Evolutionary conservation across 37 sponge, comb jelly and placozoan species (phyloP).

Genomic region (Petrosia ficiformis): DNA sequence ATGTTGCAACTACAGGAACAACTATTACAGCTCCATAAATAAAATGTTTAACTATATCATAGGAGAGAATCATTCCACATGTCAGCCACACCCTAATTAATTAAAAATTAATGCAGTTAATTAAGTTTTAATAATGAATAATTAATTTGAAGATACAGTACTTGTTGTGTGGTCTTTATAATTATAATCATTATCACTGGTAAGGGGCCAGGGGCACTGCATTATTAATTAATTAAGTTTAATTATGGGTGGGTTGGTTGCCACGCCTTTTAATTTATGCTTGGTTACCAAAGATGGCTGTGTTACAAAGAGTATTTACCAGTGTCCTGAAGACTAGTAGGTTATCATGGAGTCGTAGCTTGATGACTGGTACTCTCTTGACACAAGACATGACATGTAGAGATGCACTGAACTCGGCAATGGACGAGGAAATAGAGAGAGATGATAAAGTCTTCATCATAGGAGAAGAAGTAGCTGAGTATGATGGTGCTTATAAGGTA

Average conservation of each 20-base stretch:
- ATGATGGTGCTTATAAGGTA: constrained; percentile 94
- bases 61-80: neutral
- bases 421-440: constrained; percentile 89
- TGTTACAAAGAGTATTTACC: neutral
- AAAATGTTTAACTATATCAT: no score
- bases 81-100: neutral
- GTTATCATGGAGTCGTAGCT: neutral
- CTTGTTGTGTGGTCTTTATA: no score
- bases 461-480: constrained; percentile 97
- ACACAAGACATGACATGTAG: constrained; percentile 63
- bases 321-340: neutral
- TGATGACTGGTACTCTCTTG: neutral
- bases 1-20: constrained; percentile 19
- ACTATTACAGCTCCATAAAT: constrained; percentile 1
- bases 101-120: no score
- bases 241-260: no score
- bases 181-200: no score
- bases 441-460: constrained; percentile 90
- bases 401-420: constrained; percentile 92
- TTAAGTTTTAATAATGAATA: no score
- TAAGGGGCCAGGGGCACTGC: no score
- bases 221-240: no score
- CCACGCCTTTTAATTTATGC: neutral
- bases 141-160: no score
- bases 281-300: neutral